Base-by-base conservation (phyloP, 1,140 invertebrate genomes). In the Orius insidiosus region DNA sequence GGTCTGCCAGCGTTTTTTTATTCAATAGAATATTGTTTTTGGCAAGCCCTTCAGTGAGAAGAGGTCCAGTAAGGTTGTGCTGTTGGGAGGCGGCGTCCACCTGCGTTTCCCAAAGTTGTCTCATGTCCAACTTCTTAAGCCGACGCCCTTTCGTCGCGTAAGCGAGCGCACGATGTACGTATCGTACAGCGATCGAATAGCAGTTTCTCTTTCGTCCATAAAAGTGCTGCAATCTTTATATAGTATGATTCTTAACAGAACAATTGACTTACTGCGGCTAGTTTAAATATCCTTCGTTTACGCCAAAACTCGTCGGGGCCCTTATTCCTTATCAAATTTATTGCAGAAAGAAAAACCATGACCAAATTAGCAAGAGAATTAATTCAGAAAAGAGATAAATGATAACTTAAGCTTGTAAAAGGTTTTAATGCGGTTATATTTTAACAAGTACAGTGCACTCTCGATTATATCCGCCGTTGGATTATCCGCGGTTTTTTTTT, bases 221-320 rank as follows among this genome's bases (percentile, higher is more conserved):
- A 53, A 68, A 87, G 63, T 84, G 80, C 71, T 83, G 57, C 46
- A 64, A 64, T 24, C 3, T 10, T 4, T 5, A 5, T 4, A 4
- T 15, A 36, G 38, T 5, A 18, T 18, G 16, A 15, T 4, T 4
- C 16, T 5, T 40, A 14, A 18, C n/a, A n/a, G n/a, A n/a, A n/a
- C n/a, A 40, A 40, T 18, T 18, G 9, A 66, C 63, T 65, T 68
- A 80, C 78, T n/a, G 82, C 75, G 33, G 82, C 70, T 36, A 89
- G 53, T 62, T 72, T 75, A 36, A 87, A 81, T 48, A 86, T 76
- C 61, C 69, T 78, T 40, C 83, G 67, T 64, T 85, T 85, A 42
- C 79, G 71, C 83, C 84, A 89, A 58, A 82, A 80, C 58, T 81
- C 76, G 64, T 85, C 82, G 0, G 81, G 80, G 1, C 80, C 80